Percentiles rank a stretch among this genome's conserved stretches.
phyloP scores from a whole-genome alignment of 1,140 invertebrate species.

The Drosophila nasuta region DNA sequence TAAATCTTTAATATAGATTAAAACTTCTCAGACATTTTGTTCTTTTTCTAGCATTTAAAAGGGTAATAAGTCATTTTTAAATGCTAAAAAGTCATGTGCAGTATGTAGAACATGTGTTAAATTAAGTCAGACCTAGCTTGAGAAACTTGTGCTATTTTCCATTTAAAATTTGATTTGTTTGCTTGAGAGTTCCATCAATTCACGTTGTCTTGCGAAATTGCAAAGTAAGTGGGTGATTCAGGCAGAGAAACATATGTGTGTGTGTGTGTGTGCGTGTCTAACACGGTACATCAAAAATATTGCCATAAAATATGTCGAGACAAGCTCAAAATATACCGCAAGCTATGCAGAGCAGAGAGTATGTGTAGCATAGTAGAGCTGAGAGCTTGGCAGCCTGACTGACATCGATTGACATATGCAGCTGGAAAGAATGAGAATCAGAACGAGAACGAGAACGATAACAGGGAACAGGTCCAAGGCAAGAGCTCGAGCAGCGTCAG shows the following conservation, averaged over 20 bases:
- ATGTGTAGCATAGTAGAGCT: no score
- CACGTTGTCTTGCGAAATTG: constrained; percentile 59
- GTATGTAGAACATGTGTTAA: background rate
- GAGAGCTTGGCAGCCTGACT: constrained; percentile 57
- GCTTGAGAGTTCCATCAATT: constrained; percentile 38
- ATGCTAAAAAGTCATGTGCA: background rate
- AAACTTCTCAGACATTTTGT: no score
- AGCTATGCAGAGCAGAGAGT: constrained; percentile 19
- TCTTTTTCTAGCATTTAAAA: no score
- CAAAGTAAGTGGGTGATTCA: constrained; percentile 56
- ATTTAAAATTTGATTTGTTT: constrained; percentile 45
- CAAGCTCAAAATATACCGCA: constrained; percentile 48
- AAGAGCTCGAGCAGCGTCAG: constrained; percentile 37
- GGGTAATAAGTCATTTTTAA: background rate
- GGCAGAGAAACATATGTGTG: background rate
- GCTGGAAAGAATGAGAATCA: background rate
- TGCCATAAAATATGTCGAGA: constrained; percentile 72
- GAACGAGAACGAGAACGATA: background rate
- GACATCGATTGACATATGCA: constrained; percentile 69
- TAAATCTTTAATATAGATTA: no score
- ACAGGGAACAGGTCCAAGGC: constrained; percentile 17
- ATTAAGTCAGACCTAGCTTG: background rate
- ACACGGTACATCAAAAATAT: constrained; percentile 73
- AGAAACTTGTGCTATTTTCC: constrained; percentile 3
- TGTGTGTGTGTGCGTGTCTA: constrained; percentile 31